Evolutionary conservation across 2,888 invertebrate genomes (phyloP), one percentile per base, ranked within the genome.

Genomic region (Hartigia nigra): DNA sequence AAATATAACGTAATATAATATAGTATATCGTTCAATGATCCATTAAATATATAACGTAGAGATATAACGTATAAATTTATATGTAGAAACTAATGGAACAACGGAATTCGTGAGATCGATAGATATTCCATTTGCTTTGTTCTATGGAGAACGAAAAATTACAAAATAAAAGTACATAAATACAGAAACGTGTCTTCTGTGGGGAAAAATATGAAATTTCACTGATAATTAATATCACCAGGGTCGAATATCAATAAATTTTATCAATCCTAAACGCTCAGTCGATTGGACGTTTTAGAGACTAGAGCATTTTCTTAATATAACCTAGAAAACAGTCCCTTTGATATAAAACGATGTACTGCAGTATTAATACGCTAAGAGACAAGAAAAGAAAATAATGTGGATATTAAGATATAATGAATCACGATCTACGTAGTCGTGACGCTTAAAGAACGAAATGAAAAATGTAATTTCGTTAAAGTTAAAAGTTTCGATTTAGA

Each of bases 321-420:
- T 55, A 55, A 23, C 55, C 55, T 55, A 55, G 55, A 55, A 55
- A 55, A 55, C 55, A 55, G 23, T 55, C 55, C 55, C 55, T 55
- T 55, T 55, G 55, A 55, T 55, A 76, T 74, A 39, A 88, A 87
- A 87, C 85, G 87, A 89, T 89, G 87, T 90, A 87, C 87, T 87
- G 85, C 91, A 90, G 91, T 91, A 91, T 91, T 90, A 91, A 89
- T 90, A 90, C 86, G 85, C 86, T 88, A 79, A 75, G 75, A 75
- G 12, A 14, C 34, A 75, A 36, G 36, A 74, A 3, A 75, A 36
- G 36, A 74, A 3, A 32, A 72, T 23, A 32, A 72, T 34, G 34
- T 72, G 34, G 31, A 34, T 31, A 72, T 32, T 72, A 72, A 31
- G 31, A 72, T 23, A 23, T 72, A 72, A 55, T 9, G 55, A 23